phyloP scores from a whole-genome alignment of 2,888 invertebrate species.

The Seladonia tumulorum region DNA sequence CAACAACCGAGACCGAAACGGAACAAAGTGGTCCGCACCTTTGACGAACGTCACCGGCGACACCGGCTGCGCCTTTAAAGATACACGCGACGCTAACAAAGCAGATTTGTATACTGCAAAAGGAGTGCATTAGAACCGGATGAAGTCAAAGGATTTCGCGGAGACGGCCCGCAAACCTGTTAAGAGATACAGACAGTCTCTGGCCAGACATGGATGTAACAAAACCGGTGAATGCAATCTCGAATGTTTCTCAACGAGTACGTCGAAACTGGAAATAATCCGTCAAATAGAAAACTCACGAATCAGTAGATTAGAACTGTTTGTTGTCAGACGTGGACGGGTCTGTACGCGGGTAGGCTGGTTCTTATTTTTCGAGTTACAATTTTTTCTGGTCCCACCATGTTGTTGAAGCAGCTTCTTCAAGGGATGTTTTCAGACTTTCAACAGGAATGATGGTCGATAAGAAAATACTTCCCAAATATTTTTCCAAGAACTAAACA shows the following conservation, averaged over 20 bases:
- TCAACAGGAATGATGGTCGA: too few species aligned
- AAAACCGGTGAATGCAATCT: too few species aligned
- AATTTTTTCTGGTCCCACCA: too few species aligned
- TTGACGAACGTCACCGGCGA: background rate
- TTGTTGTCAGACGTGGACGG: background rate
- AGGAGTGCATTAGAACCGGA: too few species aligned
- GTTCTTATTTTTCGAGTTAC: too few species aligned
- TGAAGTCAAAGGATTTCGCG: background rate
- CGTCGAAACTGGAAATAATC: too few species aligned
- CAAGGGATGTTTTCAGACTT: too few species aligned
- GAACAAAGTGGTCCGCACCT: constrained; percentile 2
- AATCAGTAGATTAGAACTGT: background rate
- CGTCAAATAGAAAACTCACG: background rate
- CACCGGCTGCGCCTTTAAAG: background rate
- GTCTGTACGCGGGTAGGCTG: too few species aligned
- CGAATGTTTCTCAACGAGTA: too few species aligned
- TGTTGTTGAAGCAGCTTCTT: too few species aligned
- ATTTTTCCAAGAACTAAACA: too few species aligned
- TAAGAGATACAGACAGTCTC: background rate
- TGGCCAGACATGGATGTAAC: background rate
- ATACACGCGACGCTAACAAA: background rate
- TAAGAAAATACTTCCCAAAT: too few species aligned
- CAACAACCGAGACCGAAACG: background rate
- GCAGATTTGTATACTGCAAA: background rate
- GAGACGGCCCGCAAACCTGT: background rate